Conservation (phyloP, 1,140 invertebrate genomes). For the Pseudomyrmex cubaensis region DNA sequence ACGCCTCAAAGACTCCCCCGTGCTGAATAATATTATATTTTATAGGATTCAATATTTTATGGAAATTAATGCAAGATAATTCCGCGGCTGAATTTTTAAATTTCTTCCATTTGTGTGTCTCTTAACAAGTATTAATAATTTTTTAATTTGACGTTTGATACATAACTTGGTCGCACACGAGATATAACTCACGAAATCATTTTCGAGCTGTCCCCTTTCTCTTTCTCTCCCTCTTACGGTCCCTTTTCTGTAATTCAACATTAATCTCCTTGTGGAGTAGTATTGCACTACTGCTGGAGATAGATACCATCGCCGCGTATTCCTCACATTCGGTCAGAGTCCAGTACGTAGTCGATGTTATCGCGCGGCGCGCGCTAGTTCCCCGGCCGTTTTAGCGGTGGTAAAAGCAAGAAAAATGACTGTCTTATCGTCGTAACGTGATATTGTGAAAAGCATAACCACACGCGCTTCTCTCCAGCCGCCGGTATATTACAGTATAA, state of each 20-base stretch:
- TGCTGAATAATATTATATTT: too few relatives aligned
- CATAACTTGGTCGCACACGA: too few relatives aligned
- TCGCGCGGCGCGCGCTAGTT: not conserved
- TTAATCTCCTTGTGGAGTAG: not conserved
- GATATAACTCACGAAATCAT: not conserved
- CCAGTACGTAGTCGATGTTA: not conserved
- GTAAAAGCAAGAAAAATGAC: constrained; percentile 44
- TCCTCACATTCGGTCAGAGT: constrained; percentile 10
- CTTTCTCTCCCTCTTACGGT: not conserved
- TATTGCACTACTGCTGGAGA: not conserved
- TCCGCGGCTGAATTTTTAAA: too few relatives aligned
- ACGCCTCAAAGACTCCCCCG: too few relatives aligned
- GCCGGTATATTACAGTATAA: constrained; percentile 45
- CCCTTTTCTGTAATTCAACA: constrained; percentile 21
- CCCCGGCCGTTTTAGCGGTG: not conserved
- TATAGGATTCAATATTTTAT: too few relatives aligned
- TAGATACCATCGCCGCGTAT: not conserved
- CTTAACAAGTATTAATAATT: too few relatives aligned
- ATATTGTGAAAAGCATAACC: constrained; percentile 51
- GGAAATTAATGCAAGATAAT: too few relatives aligned
- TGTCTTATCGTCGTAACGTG: constrained; percentile 48
- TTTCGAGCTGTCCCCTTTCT: too few relatives aligned
- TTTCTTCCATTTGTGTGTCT: too few relatives aligned
- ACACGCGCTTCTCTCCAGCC: not conserved
- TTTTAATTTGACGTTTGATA: too few relatives aligned